Evolutionary conservation across 1,140 invertebrate species (phyloP), one percentile per base, ranked within the genome.

Genomic region (Leptinotarsa texana): DNA sequence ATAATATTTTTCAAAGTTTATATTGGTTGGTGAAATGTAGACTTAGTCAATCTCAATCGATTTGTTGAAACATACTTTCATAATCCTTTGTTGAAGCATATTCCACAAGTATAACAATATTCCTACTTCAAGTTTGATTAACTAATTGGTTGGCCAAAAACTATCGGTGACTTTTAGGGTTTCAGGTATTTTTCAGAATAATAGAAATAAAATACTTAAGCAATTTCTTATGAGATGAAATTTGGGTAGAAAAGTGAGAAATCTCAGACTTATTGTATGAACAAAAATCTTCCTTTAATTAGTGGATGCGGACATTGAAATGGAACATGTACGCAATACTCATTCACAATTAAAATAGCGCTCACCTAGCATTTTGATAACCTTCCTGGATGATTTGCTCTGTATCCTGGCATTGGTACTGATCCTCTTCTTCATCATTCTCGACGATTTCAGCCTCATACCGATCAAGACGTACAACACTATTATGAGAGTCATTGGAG

Each of bases 381-480:
- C 88, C 77, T 88, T 83, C 74, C 85, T 86, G 11, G 88, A 89
- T 3, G 88, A 89, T 74, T 87, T 87, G 47, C 84, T 86, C 51
- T 87, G 87, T 22, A 74, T 62, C 65, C 74, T 79, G 21, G 75
- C 67, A 42, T 65, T 75, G 18, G 69, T 69, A 63, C 77, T 75
- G 63, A 77, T 85, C 33, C 84, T 84, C 22, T 88, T 85, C 48
- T 88, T 89, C 63, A 89, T 86, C 74, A 89, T 83, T 57, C 86
- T 89, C 0, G 92, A 91, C 69, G 89, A 86, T 76, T 91, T 90
- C 49, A 96, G 85, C 79, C 92, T 91, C 17, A 94, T 82, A 8
- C 92, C 95, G 80, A 97, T 96, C 70, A 95, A 85, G n/a, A 93
- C 88, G 83, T 97, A 96, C 3, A 96, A 87, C 3, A 93, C 91